A percentile compares a stretch with the other conserved stretches of the same genome.
phyloP scores from a whole-genome alignment of 2,888 invertebrate genomes.

The Nomada flava region DNA sequence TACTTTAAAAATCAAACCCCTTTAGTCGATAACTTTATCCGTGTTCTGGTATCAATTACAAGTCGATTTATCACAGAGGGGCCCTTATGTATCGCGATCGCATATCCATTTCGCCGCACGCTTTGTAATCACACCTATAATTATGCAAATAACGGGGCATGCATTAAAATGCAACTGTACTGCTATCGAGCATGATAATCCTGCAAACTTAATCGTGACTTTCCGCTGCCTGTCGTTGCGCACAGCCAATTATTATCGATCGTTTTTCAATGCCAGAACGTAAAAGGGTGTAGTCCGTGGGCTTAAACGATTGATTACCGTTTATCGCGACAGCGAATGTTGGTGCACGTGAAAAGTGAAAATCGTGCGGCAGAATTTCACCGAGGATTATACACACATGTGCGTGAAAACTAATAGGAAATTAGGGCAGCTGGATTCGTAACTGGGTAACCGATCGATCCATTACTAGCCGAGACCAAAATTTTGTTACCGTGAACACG shows the following conservation, averaged over 20 bases:
- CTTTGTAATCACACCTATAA: slow-evolving; percentile 60
- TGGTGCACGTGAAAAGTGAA: slow-evolving; percentile 33
- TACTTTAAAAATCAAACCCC: neutral
- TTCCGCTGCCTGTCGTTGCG: slow-evolving; percentile 11
- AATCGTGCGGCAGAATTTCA: slow-evolving; percentile 21
- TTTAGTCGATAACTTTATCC: slow-evolving; percentile 56
- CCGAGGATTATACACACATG: neutral
- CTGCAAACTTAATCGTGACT: slow-evolving; percentile 41
- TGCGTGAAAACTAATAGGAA: neutral
- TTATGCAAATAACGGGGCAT: slow-evolving; percentile 61
- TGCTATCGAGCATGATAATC: slow-evolving; percentile 38
- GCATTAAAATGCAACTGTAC: slow-evolving; percentile 49
- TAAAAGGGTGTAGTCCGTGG: neutral
- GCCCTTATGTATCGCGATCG: slow-evolving; percentile 55
- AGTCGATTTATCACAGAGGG: slow-evolving; percentile 49
- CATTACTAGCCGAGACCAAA: slow-evolving; percentile 21
- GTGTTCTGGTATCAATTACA: slow-evolving; percentile 55
- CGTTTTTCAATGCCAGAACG: slow-evolving; percentile 29
- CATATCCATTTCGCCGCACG: slow-evolving; percentile 34
- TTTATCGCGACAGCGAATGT: slow-evolving; percentile 14
- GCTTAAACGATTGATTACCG: slow-evolving; percentile 29
- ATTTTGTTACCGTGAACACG: slow-evolving; percentile 5
- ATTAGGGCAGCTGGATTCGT: slow-evolving; percentile 19
- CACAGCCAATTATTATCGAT: slow-evolving; percentile 43
- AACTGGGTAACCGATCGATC: slow-evolving; percentile 35